Conservation (phyloP, 2,113 vertebrate species). For the Hucho hucho region DNA sequence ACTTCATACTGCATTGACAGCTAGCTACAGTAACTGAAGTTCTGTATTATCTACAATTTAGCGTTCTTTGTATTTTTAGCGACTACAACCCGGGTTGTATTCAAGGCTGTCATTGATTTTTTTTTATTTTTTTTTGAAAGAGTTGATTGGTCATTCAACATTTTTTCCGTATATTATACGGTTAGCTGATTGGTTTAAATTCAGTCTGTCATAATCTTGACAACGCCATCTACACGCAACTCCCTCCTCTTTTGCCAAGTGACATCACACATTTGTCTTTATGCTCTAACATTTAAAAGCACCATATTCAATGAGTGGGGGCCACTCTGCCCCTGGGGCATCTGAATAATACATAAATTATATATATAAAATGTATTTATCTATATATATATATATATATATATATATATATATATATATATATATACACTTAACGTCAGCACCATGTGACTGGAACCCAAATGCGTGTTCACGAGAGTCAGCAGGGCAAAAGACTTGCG, state of each 20-base stretch:
- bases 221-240: background rate
- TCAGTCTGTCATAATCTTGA: background rate
- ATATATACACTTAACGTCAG: background rate
- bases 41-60: background rate
- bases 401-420: no score
- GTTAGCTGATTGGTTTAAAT: constrained; percentile 46
- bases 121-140: no score
- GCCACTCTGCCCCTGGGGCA: no score
- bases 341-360: no score
- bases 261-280: no score
- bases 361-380: no score
- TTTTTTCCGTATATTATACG: background rate
- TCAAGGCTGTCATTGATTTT: background rate
- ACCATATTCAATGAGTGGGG: no score
- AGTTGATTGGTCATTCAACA: no score
- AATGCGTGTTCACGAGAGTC: background rate
- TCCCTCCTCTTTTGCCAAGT: no score
- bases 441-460: background rate
- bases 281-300: no score
- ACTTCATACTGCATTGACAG: constrained; percentile 26
- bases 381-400: no score
- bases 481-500: background rate
- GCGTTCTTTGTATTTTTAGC: background rate
- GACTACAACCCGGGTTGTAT: background rate
- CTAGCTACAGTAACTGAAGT: background rate